These are phyloP conservation scores for Herpetotheres cachinnans DNA, from an alignment of 2,113 vertebrate species.

Conservation along the genomic window DNA sequence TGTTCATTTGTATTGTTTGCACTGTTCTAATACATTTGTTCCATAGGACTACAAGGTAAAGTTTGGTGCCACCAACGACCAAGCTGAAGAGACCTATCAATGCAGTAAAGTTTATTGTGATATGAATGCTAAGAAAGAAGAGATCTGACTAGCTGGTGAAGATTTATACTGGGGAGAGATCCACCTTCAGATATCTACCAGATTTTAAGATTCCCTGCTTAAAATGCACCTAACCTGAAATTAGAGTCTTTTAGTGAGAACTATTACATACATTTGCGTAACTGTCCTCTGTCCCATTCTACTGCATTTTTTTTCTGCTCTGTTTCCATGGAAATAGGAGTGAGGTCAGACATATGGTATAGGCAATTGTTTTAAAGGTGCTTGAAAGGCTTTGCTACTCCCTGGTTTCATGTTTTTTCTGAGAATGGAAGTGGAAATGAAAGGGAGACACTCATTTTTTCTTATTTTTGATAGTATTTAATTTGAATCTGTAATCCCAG, in stretches of 20 bases:
- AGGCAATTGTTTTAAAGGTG: background rate
- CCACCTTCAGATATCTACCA: background rate
- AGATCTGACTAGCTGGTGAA: background rate
- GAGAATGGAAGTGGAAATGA: background rate
- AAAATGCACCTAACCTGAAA: background rate
- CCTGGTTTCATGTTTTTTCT: background rate
- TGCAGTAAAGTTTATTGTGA: background rate
- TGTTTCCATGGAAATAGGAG: constrained; percentile 28
- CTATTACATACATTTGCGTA: background rate
- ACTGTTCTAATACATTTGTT: background rate
- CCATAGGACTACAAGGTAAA: background rate
- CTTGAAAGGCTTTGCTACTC: background rate
- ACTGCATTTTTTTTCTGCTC: background rate
- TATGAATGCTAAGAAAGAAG: background rate
- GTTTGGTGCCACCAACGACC: background rate
- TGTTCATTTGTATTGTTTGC: background rate
- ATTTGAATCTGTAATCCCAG: background rate
- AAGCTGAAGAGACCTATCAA: background rate
- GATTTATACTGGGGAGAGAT: background rate
- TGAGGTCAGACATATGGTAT: background rate
- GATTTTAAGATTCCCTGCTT: background rate
- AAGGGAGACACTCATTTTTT: background rate
- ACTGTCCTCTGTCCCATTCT: background rate
- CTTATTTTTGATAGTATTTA: background rate
- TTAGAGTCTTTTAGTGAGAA: background rate